Evolutionary conservation across 2,888 invertebrate genomes (phyloP).

Genomic region (Embidobia sp.): DNA sequence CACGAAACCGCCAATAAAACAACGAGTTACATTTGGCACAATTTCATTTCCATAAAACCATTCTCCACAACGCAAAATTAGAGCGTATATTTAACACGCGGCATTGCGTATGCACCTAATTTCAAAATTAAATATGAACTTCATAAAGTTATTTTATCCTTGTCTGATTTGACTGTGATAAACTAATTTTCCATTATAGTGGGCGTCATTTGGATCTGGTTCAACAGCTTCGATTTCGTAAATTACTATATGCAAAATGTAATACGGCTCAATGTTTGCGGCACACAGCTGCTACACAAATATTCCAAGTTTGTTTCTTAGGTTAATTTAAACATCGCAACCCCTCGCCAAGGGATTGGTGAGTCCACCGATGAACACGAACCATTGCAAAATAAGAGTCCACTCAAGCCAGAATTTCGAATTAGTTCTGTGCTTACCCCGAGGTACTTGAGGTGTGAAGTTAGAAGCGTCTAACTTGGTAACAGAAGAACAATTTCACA

Average conservation of each 20-base stretch:
- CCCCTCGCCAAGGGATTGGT: slow-evolving; percentile 58
- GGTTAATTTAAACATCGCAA: slow-evolving; percentile 66
- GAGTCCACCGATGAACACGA: slow-evolving; percentile 72
- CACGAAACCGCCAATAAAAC: slow-evolving; percentile 23
- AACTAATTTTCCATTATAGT: slow-evolving; percentile 38
- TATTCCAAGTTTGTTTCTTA: slow-evolving; percentile 54
- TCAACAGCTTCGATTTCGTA: slow-evolving; percentile 30
- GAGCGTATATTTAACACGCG: slow-evolving; percentile 1
- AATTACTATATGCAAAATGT: slow-evolving; percentile 38
- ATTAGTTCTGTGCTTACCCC: slow-evolving; percentile 75
- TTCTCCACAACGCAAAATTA: slow-evolving; percentile 8
- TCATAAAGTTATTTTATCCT: slow-evolving; percentile 41
- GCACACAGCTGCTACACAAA: slow-evolving; percentile 49
- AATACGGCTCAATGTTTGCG: slow-evolving; percentile 34
- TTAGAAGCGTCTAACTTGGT: slow-evolving; percentile 75
- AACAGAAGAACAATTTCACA: slow-evolving; percentile 77
- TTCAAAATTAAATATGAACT: slow-evolving; percentile 36
- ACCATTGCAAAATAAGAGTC: slow-evolving; percentile 74
- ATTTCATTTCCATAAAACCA: slow-evolving; percentile 24
- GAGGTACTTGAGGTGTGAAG: slow-evolving; percentile 77
- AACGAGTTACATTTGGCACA: slow-evolving; percentile 37
- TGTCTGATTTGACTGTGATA: slow-evolving; percentile 22
- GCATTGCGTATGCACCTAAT: slow-evolving; percentile 10
- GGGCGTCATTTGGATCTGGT: slow-evolving; percentile 22
- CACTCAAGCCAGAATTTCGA: slow-evolving; percentile 75